Percentiles rank a stretch among this genome's conserved stretches.
phyloP scores from a whole-genome alignment of 2,113 vertebrate species.

The Cheilinus undulatus region DNA sequence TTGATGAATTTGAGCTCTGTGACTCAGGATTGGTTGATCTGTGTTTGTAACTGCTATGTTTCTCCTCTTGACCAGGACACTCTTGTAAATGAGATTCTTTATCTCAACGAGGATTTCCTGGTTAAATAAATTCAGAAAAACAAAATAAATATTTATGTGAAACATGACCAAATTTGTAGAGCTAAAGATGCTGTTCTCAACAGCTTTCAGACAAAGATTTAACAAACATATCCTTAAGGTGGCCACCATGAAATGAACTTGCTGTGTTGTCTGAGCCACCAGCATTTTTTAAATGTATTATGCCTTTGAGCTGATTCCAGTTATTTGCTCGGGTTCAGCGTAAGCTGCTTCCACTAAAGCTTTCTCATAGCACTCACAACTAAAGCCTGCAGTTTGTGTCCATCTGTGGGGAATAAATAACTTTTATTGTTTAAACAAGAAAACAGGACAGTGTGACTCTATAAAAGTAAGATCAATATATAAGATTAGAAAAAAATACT shows the following conservation, averaged over 20 bases:
- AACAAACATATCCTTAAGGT: background rate
- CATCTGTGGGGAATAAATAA: background rate
- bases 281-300: background rate
- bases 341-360: background rate
- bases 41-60: too few relatives aligned
- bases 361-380: background rate
- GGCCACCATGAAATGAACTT: background rate
- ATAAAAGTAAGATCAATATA: background rate
- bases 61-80: too few relatives aligned
- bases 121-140: too few relatives aligned
- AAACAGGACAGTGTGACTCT: background rate
- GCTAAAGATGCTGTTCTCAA: background rate
- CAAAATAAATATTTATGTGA: too few relatives aligned
- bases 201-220: background rate
- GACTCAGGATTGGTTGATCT: too few relatives aligned
- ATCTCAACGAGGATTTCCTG: too few relatives aligned
- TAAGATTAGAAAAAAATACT: slow-evolving; percentile 41
- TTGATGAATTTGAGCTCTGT: too few relatives aligned
- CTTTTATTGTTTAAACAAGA: too few relatives aligned
- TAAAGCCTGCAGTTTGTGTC: background rate
- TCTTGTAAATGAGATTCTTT: too few relatives aligned
- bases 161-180: too few relatives aligned
- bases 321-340: background rate
- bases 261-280: background rate
- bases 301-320: background rate